A percentile compares a stretch with the other conserved stretches of the same genome.
These are phyloP conservation scores for Benthosema pterotum DNA, from an alignment of 2,797 vertebrate genomes.

Conservation along the genomic window DNA sequence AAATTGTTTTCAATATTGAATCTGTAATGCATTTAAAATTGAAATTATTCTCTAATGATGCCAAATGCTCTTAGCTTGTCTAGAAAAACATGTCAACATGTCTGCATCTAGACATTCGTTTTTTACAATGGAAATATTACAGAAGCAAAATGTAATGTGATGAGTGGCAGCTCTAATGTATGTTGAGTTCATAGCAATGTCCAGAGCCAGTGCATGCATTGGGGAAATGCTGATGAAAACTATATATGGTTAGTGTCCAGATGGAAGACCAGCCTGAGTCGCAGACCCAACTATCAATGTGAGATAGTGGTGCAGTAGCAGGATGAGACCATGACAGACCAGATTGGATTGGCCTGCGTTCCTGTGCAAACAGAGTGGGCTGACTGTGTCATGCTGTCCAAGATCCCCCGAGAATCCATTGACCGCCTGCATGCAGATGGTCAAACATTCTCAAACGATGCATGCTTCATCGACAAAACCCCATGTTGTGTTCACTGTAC, in stretches of 20 bases:
- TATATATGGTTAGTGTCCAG: background rate
- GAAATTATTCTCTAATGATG: background rate
- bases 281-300: constrained; percentile 9
- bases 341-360: constrained; percentile 45
- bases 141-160: constrained; percentile 8
- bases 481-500: constrained; percentile 35
- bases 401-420: constrained; percentile 40
- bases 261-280: constrained; percentile 9
- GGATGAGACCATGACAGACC: constrained; percentile 31
- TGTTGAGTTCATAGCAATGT: constrained; percentile 9
- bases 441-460: constrained; percentile 46
- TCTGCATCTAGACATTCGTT: background rate
- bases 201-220: no score
- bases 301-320: constrained; percentile 9
- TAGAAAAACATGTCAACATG: background rate
- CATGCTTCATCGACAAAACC: constrained; percentile 4
- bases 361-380: constrained; percentile 50
- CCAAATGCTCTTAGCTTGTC: background rate
- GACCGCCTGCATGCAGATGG: constrained; percentile 58
- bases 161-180: constrained; percentile 1
- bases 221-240: background rate
- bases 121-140: no score
- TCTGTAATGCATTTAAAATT: background rate
- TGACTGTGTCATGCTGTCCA: constrained; percentile 40
- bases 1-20: background rate